Percentiles rank a stretch among this genome's conserved stretches.
These are phyloP conservation scores for Phortica magna DNA, from an alignment of 2,888 invertebrate species.

Conservation along the genomic window DNA sequence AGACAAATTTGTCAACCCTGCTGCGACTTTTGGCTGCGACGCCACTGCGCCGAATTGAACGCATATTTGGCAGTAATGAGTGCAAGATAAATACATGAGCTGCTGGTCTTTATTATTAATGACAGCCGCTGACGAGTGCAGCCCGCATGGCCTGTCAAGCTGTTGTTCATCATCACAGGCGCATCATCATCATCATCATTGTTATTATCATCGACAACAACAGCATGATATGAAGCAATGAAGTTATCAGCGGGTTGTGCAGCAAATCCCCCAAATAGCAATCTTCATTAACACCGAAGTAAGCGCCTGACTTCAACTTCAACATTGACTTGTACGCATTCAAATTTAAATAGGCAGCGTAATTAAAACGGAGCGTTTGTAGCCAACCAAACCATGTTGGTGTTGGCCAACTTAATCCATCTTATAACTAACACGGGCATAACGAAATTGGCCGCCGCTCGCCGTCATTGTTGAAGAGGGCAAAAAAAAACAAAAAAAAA, in stretches of 20 bases:
- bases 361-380: not conserved
- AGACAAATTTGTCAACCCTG: not conserved
- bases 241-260: conserved; percentile 6
- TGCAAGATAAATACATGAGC: conserved; percentile 19
- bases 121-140: conserved; percentile 16
- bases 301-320: not conserved
- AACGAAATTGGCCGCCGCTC: conserved; percentile 16
- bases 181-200: conserved; percentile 6
- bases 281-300: conserved; percentile 21
- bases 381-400: not conserved
- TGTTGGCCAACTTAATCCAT: conserved; percentile 13
- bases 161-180: conserved; percentile 6
- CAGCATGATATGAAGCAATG: not conserved
- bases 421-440: conserved; percentile 19
- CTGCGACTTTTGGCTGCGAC: not conserved
- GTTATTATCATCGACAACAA: not conserved
- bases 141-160: conserved; percentile 28
- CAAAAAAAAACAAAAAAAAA: not conserved
- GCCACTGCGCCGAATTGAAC: not conserved
- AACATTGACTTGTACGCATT: not conserved
- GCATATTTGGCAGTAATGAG: conserved; percentile 12
- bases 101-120: conserved; percentile 33
- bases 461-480: not conserved
- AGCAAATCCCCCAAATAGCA: not conserved
- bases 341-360: conserved; percentile 23